phyloP scores from a whole-genome alignment of 64 coral and sea anemone genomes.

The Montipora sp. region DNA sequence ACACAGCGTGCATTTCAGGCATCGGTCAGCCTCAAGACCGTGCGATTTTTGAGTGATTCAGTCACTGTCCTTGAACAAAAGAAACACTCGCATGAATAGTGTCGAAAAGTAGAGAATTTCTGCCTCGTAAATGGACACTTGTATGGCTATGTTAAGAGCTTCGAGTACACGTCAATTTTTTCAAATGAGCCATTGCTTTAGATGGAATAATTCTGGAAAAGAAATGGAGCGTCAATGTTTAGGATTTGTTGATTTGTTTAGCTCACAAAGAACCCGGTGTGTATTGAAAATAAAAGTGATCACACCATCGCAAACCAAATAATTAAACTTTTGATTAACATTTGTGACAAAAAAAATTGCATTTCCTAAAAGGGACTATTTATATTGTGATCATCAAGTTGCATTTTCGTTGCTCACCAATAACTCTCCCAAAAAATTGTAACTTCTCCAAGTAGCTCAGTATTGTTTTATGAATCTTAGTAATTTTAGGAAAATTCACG shows the following conservation, averaged over 20 bases:
- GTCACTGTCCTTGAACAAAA: slow-evolving; percentile 31
- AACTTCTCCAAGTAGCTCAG: too few species aligned
- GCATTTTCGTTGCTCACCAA: too few species aligned
- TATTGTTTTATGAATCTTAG: too few species aligned
- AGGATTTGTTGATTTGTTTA: neutral
- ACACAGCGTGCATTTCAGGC: slow-evolving; percentile 17
- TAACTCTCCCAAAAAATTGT: too few species aligned
- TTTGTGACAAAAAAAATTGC: neutral
- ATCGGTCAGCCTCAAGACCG: neutral
- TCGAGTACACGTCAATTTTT: too few species aligned
- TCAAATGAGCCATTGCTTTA: neutral
- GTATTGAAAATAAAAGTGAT: neutral
- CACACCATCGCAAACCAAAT: neutral
- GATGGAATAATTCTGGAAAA: neutral
- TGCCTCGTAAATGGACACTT: neutral
- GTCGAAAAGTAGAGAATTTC: neutral
- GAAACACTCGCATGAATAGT: neutral
- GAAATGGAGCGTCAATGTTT: neutral
- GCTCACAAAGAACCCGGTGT: neutral
- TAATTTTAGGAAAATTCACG: neutral
- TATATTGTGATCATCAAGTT: too few species aligned
- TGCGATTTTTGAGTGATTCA: slow-evolving; percentile 42
- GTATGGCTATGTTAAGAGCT: neutral
- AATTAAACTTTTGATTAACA: neutral
- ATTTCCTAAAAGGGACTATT: too few species aligned